A percentile compares a stretch with the other conserved stretches of the same genome.
phyloP scores from a whole-genome alignment of 2,797 vertebrate species.

The Sebastes oblongus region DNA sequence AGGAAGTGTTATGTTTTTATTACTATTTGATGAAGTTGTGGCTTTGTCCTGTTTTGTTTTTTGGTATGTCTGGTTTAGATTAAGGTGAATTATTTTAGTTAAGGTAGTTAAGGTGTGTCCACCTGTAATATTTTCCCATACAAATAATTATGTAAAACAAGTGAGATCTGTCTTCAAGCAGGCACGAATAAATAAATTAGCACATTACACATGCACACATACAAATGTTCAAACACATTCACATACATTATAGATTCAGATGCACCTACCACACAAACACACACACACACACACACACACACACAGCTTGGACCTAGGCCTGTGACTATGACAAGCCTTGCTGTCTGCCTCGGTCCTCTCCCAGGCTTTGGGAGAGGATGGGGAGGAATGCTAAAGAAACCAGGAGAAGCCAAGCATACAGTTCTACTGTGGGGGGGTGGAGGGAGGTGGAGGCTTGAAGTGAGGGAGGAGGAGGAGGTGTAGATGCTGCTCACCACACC shows the following conservation, averaged over 20 bases:
- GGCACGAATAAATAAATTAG: neutral
- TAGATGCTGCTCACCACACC: conserved; percentile 43
- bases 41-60: neutral
- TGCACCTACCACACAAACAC: conserved; percentile 12
- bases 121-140: neutral
- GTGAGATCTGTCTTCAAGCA: neutral
- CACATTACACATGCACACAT: neutral
- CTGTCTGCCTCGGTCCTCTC: conserved; percentile 77
- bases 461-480: conserved; percentile 31
- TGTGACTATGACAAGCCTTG: conserved; percentile 76
- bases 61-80: neutral
- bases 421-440: conserved; percentile 49
- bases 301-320: conserved; percentile 55
- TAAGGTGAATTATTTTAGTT: neutral
- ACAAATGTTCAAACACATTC: conserved; percentile 16
- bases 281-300: conserved; percentile 20
- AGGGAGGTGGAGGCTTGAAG: conserved; percentile 41
- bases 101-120: neutral
- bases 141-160: neutral
- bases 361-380: conserved; percentile 71
- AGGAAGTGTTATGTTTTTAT: neutral
- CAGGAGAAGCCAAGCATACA: conserved; percentile 80
- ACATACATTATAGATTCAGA: conserved; percentile 20
- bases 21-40: neutral
- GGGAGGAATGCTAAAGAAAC: conserved; percentile 79